phyloP scores from a whole-genome alignment of 2,797 vertebrate species.

The Antrozous pallidus region DNA sequence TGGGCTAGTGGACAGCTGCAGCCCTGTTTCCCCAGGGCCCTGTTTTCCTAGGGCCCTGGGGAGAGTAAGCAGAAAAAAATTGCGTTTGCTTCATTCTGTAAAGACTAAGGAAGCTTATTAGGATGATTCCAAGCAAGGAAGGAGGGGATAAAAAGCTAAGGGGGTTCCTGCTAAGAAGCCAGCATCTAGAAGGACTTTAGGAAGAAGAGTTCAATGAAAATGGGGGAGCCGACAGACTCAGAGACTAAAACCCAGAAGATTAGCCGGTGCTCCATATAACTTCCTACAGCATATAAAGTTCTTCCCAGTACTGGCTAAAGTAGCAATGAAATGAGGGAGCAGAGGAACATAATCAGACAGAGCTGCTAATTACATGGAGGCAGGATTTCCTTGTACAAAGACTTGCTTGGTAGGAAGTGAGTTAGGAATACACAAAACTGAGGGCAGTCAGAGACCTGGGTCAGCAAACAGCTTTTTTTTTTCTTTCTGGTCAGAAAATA shows the following conservation, averaged over 20 bases:
- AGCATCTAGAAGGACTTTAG: not conserved
- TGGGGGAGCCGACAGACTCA: not conserved
- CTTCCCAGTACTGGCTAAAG: not conserved
- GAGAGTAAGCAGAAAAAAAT: slow-evolving; percentile 1
- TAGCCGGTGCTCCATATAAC: not conserved
- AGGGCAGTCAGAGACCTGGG: not conserved
- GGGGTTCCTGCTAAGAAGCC: not conserved
- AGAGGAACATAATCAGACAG: not conserved
- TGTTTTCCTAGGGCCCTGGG: not conserved
- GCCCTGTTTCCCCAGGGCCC: not conserved
- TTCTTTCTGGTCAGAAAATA: not conserved
- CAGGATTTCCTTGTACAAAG: not conserved
- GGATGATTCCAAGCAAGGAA: not conserved
- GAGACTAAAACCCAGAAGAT: not conserved
- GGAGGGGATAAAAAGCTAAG: not conserved
- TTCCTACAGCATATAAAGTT: not conserved
- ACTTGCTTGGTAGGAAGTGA: not conserved
- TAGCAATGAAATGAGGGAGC: not conserved
- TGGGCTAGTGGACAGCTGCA: not conserved
- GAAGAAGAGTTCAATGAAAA: not conserved
- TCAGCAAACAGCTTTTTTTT: not conserved
- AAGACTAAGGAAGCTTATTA: not conserved
- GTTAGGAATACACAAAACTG: not conserved
- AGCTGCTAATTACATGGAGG: not conserved
- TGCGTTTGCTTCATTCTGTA: not conserved